These are phyloP conservation scores for Alviniconcha strummeri DNA, from an alignment of 2,888 invertebrate genomes.

Conservation along the genomic window DNA sequence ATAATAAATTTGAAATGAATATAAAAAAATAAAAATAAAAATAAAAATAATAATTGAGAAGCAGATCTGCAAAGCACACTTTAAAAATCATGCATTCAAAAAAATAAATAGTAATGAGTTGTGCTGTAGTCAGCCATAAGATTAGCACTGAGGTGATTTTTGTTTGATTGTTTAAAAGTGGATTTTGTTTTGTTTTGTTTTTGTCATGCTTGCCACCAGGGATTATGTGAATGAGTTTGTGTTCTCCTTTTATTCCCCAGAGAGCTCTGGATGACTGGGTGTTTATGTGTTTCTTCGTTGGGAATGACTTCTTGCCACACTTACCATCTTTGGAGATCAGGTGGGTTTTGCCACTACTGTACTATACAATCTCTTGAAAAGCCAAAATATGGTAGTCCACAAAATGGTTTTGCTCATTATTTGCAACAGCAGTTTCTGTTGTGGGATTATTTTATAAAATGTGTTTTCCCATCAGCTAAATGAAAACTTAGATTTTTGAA, in stretches of 20 bases:
- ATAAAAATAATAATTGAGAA: too few species aligned
- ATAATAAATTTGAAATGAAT: too few species aligned
- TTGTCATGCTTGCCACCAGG: neutral
- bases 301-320: constrained; percentile 99
- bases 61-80: too few species aligned
- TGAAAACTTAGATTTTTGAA: too few species aligned
- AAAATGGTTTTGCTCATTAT: neutral
- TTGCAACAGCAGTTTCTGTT: neutral
- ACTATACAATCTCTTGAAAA: too few species aligned
- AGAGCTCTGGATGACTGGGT: constrained; percentile 98
- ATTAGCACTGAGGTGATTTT: neutral
- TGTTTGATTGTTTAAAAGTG: neutral
- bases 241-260: constrained; percentile 52
- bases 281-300: constrained; percentile 98
- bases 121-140: neutral
- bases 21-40: too few species aligned
- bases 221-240: too few species aligned
- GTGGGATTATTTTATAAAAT: too few species aligned
- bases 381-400: neutral
- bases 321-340: constrained; percentile 96
- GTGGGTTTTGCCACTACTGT: constrained; percentile 51
- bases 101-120: too few species aligned
- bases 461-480: too few species aligned
- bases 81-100: too few species aligned
- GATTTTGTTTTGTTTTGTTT: neutral